Conservation (phyloP, 2,888 invertebrate genomes). For the Drosophila subquinaria region DNA sequence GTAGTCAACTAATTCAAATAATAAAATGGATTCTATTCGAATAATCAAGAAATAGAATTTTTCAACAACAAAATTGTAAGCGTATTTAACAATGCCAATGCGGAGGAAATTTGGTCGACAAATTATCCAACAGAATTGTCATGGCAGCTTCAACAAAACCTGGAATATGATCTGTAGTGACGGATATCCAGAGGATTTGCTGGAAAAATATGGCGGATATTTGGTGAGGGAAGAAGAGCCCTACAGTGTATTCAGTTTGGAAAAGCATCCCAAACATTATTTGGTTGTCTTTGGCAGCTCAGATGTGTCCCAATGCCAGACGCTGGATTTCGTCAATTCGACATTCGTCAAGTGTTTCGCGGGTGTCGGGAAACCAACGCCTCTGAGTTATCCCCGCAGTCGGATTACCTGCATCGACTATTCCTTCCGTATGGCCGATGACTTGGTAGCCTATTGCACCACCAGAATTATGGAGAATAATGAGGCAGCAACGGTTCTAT, state of each 20-base stretch:
- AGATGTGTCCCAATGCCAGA: not conserved
- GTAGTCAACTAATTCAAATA: not conserved
- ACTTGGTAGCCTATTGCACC: constrained; percentile 29
- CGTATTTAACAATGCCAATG: constrained; percentile 3
- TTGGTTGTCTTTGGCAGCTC: constrained; percentile 19
- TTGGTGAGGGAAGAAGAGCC: not conserved
- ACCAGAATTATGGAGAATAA: not conserved
- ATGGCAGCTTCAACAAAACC: not conserved
- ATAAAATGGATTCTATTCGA: not conserved
- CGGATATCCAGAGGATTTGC: constrained; percentile 23
- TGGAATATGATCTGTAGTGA: constrained; percentile 34
- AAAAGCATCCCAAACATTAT: not conserved
- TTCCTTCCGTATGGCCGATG: constrained; percentile 23
- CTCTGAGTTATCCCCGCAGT: not conserved
- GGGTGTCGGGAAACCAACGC: not conserved
- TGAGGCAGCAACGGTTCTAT: constrained; percentile 24
- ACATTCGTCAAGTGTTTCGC: constrained; percentile 12
- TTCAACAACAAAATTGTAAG: constrained; percentile 11
- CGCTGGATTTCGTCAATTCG: not conserved
- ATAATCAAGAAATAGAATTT: constrained; percentile 6
- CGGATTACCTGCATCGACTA: constrained; percentile 27
- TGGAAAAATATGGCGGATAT: constrained; percentile 26
- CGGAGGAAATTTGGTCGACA: not conserved
- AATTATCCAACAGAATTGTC: not conserved
- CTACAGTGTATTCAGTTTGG: constrained; percentile 25